phyloP scores from a whole-genome alignment of 2,113 vertebrate species.

The Sylvia atricapilla region DNA sequence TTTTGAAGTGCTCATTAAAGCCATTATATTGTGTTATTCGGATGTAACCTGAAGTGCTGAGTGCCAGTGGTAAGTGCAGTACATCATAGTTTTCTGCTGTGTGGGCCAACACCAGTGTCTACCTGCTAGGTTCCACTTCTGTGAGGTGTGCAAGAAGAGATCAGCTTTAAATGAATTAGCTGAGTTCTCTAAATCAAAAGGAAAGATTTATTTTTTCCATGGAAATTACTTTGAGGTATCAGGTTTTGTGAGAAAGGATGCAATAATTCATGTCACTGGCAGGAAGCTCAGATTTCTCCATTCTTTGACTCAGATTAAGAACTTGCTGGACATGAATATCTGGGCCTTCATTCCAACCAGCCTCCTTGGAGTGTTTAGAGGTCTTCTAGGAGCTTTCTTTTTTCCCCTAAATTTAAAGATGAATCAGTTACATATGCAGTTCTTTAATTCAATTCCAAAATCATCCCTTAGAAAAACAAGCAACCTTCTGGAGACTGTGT shows the following conservation, averaged over 20 bases:
- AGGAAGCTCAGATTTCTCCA: neutral
- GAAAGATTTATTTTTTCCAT: neutral
- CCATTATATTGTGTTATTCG: neutral
- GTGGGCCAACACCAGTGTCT: neutral
- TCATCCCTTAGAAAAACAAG: slow-evolving; percentile 36
- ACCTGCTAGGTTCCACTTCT: neutral
- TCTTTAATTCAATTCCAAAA: slow-evolving; percentile 53
- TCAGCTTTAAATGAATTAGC: neutral
- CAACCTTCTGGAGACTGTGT: slow-evolving; percentile 42
- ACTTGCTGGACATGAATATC: slow-evolving; percentile 42
- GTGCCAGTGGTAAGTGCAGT: neutral
- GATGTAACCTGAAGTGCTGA: neutral
- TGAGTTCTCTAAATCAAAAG: neutral
- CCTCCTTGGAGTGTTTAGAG: slow-evolving; percentile 52
- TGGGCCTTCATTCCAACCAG: slow-evolving; percentile 48
- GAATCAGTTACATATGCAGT: slow-evolving; percentile 31
- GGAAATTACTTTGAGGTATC: neutral
- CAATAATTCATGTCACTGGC: neutral
- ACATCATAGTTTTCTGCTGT: neutral
- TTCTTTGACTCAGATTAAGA: slow-evolving; percentile 50
- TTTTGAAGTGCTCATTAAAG: neutral
- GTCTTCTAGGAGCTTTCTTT: slow-evolving; percentile 58
- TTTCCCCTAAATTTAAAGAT: slow-evolving; percentile 47
- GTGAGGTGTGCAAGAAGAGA: neutral
- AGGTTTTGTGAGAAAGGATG: neutral